A percentile compares a stretch with the other conserved stretches of the same genome.
These are phyloP conservation scores for Thaleichthys pacificus DNA, from an alignment of 2,797 vertebrate species.

Conservation along the genomic window DNA sequence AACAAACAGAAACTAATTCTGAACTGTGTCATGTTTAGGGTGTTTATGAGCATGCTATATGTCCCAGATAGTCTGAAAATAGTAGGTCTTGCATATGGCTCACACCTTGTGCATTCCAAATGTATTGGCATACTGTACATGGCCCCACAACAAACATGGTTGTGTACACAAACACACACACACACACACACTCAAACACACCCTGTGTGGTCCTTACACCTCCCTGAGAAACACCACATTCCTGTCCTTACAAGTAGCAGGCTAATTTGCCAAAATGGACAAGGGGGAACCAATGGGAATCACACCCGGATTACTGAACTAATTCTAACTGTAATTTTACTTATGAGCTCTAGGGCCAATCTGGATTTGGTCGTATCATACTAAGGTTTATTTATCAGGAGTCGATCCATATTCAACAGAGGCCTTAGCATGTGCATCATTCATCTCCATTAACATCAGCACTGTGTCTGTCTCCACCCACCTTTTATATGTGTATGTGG, in stretches of 20 bases:
- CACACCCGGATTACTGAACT: neutral
- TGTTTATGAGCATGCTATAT: too few relatives aligned
- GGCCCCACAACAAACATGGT: too few relatives aligned
- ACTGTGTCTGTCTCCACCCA: constrained; percentile 5
- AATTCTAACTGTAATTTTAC: neutral
- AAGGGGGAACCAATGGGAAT: neutral
- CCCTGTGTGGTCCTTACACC: too few relatives aligned
- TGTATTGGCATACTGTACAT: too few relatives aligned
- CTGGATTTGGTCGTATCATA: neutral
- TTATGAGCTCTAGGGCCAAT: neutral
- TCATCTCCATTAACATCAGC: constrained; percentile 10
- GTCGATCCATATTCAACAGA: neutral
- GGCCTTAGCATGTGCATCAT: neutral
- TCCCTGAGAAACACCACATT: neutral
- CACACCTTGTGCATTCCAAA: too few relatives aligned
- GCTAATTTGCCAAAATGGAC: neutral
- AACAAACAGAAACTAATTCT: too few relatives aligned
- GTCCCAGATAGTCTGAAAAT: too few relatives aligned
- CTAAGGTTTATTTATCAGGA: neutral
- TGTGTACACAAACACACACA: neutral
- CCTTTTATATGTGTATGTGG: constrained; percentile 3
- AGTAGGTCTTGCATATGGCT: too few relatives aligned
- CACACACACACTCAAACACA: neutral
- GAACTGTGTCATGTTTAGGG: too few relatives aligned
- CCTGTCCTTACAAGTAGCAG: neutral